Percentiles rank a stretch among this genome's conserved stretches.
Conservation (phyloP, 2,113 vertebrate species). For the Ranitomeya imitator region DNA sequence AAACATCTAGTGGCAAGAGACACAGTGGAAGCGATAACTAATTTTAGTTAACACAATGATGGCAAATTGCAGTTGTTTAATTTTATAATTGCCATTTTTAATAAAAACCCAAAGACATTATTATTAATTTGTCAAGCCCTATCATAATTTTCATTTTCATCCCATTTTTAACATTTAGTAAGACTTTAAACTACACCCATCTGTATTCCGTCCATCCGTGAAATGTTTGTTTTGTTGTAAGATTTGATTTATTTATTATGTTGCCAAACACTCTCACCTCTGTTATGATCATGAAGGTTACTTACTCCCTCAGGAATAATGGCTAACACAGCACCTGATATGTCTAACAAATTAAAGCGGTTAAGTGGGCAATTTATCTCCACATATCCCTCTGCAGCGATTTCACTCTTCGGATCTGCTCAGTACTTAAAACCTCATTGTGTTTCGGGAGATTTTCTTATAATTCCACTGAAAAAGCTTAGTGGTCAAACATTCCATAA, state of each 20-base stretch:
- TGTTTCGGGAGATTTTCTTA: constrained; percentile 62
- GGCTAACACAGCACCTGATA: constrained; percentile 61
- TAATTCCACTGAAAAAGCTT: constrained; percentile 59
- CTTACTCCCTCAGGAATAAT: constrained; percentile 63
- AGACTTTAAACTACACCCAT: background rate
- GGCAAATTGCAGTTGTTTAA: background rate
- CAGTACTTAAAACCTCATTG: constrained; percentile 60
- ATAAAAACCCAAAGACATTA: background rate
- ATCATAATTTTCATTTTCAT: background rate
- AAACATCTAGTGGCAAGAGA: background rate
- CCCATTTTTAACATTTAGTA: background rate
- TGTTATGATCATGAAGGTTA: constrained; percentile 65
- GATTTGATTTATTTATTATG: constrained; percentile 59
- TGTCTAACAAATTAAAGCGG: constrained; percentile 66
- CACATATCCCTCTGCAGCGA: constrained; percentile 60
- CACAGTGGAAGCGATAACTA: background rate
- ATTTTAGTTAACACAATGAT: background rate
- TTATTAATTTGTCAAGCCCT: background rate
- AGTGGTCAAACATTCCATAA: constrained; percentile 60
- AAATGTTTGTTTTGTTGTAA: constrained; percentile 40
- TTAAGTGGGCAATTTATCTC: constrained; percentile 68
- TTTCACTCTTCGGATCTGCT: constrained; percentile 61
- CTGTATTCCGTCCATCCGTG: background rate
- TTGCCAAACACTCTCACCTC: constrained; percentile 61
- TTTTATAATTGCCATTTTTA: background rate